Conservation (phyloP, 2,888 invertebrate genomes). For the Theretra japonica region DNA sequence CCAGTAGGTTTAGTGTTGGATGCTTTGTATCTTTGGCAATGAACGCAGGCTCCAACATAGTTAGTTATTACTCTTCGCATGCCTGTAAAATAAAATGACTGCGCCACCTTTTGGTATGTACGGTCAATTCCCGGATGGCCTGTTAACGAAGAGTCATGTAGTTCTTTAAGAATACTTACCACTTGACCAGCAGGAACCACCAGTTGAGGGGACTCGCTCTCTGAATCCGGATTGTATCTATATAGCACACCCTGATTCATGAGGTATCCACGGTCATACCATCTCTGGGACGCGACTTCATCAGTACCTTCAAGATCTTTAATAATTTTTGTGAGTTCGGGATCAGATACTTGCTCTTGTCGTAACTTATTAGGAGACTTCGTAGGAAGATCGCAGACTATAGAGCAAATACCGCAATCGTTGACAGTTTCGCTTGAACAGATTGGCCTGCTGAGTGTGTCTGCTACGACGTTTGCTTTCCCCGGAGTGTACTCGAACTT, state of each 20-base stretch:
- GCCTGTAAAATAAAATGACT: slow-evolving; percentile 32
- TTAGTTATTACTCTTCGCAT: slow-evolving; percentile 31
- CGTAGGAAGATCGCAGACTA: neutral
- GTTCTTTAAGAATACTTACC: slow-evolving; percentile 22
- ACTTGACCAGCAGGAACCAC: neutral
- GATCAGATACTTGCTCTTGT: neutral
- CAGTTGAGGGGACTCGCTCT: neutral
- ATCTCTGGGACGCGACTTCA: neutral
- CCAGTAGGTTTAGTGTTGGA: slow-evolving; percentile 51
- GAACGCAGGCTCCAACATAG: slow-evolving; percentile 32
- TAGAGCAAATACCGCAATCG: neutral
- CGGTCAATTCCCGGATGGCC: slow-evolving; percentile 32
- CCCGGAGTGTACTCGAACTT: slow-evolving; percentile 58
- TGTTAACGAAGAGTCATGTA: slow-evolving; percentile 29
- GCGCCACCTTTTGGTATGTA: slow-evolving; percentile 30
- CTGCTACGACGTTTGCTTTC: too few relatives aligned
- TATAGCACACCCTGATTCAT: slow-evolving; percentile 26
- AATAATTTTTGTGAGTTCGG: neutral
- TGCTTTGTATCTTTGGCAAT: slow-evolving; percentile 50
- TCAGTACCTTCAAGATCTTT: slow-evolving; percentile 18
- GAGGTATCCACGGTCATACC: slow-evolving; percentile 25
- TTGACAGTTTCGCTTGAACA: neutral
- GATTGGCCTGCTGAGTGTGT: slow-evolving; percentile 43
- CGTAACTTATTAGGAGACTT: neutral
- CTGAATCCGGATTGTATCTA: slow-evolving; percentile 24